Percentiles rank a stretch among this genome's conserved stretches.
Evolutionary conservation across 2,113 vertebrate species (phyloP).

Genomic region (Drymodes brunneopygia): DNA sequence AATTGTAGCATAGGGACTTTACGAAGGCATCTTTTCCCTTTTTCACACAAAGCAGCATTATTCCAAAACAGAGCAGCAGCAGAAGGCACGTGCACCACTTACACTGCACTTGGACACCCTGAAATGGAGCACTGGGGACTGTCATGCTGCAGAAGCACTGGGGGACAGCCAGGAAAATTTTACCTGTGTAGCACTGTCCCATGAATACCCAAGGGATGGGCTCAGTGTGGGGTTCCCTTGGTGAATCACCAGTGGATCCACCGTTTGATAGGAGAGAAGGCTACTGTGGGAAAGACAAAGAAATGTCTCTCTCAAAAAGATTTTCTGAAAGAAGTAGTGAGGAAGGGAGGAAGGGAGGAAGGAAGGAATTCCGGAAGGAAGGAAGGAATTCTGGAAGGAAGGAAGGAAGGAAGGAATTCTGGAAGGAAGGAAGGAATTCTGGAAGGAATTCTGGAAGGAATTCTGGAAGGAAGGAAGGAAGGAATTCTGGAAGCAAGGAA

Average conservation of each 20-base stretch:
- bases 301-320: not conserved
- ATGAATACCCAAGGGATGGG: rapidly evolving
- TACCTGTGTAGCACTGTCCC: rapidly evolving
- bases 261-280: not conserved
- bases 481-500: not conserved
- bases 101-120: not conserved
- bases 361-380: no score
- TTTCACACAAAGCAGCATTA: not conserved
- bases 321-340: not conserved
- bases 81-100: not conserved
- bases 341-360: no score
- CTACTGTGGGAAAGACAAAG: not conserved
- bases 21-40: not conserved
- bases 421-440: no score
- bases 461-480: no score
- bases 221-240: not conserved
- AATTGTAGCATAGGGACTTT: not conserved
- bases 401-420: no score
- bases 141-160: not conserved
- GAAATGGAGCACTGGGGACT: not conserved
- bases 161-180: not conserved
- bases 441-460: no score
- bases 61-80: not conserved
- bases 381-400: no score
- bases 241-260: not conserved